These are phyloP conservation scores for Tragelaphus buxtoni DNA, from an alignment of 2,113 vertebrate genomes.

Conservation along the genomic window DNA sequence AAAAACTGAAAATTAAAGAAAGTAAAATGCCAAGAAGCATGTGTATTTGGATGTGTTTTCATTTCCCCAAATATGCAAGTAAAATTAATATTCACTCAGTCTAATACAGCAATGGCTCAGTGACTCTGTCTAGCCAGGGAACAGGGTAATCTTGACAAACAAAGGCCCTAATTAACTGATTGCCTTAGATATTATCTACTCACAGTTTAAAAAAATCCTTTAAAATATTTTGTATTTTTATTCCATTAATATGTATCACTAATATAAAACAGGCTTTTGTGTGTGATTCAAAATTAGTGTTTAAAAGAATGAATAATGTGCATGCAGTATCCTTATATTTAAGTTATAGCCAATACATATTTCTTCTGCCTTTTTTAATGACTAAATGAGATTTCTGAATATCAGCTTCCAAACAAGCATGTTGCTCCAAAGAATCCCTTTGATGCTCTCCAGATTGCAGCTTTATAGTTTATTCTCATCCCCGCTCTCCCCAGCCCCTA, in stretches of 20 bases:
- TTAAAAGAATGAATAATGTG: background rate
- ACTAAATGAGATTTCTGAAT: background rate
- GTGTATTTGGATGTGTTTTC: background rate
- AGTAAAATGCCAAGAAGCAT: background rate
- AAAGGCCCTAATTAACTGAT: background rate
- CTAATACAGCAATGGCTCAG: background rate
- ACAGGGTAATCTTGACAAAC: background rate
- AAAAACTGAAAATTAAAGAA: constrained; percentile 23
- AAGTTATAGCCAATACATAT: background rate
- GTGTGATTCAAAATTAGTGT: background rate
- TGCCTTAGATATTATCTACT: background rate
- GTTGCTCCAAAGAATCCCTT: background rate
- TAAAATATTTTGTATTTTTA: background rate
- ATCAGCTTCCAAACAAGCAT: background rate
- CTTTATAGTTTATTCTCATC: background rate
- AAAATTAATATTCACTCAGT: background rate
- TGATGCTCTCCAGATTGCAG: fast-evolving
- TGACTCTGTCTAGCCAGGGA: background rate
- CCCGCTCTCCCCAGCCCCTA: fast-evolving
- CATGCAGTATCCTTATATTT: background rate
- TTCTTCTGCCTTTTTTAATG: background rate
- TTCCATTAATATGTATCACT: background rate
- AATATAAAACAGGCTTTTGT: background rate
- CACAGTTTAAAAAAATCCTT: background rate
- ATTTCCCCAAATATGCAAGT: background rate